Percentiles rank a stretch among this genome's conserved stretches.
Evolutionary conservation across 2,888 invertebrate genomes (phyloP).

Genomic region (Oscheius sp.): DNA sequence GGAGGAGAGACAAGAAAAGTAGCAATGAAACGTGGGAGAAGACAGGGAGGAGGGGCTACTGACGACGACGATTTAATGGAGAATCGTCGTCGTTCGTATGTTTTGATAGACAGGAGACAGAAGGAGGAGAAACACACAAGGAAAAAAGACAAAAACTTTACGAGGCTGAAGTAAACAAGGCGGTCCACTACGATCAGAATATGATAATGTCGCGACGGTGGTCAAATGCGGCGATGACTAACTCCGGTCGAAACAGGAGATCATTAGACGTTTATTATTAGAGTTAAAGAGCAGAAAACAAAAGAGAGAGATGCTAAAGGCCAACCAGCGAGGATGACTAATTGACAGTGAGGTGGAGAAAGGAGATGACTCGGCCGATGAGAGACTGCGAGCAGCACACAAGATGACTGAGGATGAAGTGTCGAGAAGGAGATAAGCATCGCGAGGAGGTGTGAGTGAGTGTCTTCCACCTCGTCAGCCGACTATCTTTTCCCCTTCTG

Average conservation of each 20-base stretch:
- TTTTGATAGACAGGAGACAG: too few relatives aligned
- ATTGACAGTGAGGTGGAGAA: neutral
- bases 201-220: too few relatives aligned
- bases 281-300: neutral
- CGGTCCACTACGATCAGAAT: too few relatives aligned
- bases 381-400: neutral
- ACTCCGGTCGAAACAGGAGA: too few relatives aligned
- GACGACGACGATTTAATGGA: constrained; percentile 5
- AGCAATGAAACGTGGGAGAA: neutral
- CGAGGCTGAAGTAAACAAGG: too few relatives aligned
- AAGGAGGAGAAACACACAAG: neutral
- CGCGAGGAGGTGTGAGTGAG: constrained; percentile 22
- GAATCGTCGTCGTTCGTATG: neutral
- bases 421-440: constrained; percentile 12
- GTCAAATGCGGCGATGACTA: too few relatives aligned
- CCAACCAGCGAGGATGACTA: neutral
- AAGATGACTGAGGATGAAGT: neutral
- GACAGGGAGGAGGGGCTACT: neutral
- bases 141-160: neutral
- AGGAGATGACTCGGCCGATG: neutral
- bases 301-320: neutral
- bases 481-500: constrained; percentile 18
- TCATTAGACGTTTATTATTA: too few relatives aligned
- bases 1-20: neutral
- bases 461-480: constrained; percentile 19